These are phyloP conservation scores for Stichopus horrens DNA, from an alignment of 53 echinoderm and acorn worm species.

Conservation along the genomic window DNA sequence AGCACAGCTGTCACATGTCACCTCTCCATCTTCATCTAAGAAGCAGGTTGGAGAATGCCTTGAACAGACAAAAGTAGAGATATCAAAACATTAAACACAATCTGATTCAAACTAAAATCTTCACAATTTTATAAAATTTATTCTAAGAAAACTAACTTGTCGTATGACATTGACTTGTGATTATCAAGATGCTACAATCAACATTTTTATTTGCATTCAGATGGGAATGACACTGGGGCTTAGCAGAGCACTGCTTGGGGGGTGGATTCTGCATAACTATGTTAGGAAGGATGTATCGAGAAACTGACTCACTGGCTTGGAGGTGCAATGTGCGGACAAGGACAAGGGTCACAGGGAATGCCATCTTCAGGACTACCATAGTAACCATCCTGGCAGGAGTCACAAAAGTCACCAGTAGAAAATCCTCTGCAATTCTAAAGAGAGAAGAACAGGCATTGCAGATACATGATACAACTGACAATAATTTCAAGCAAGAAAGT, in stretches of 20 bases:
- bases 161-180: no score
- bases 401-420: constrained; percentile 80
- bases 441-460: background rate
- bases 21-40: constrained; percentile 73
- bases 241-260: no score
- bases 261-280: no score
- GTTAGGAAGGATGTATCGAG: no score
- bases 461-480: background rate
- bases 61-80: background rate
- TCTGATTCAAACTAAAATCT: no score
- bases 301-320: constrained; percentile 64
- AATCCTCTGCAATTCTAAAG: constrained; percentile 63
- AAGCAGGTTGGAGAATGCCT: constrained; percentile 96
- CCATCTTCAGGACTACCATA: constrained; percentile 69
- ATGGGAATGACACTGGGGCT: no score
- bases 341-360: constrained; percentile 70
- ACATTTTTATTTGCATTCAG: no score
- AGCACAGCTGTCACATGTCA: constrained; percentile 86
- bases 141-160: no score
- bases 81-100: no score
- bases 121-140: no score
- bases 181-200: no score
- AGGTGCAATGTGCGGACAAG: constrained; percentile 65
- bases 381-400: constrained; percentile 84
- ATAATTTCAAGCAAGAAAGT: no score